Base-by-base conservation (phyloP, 1,140 invertebrate genomes). In the Drosophila pectinifera region DNA sequence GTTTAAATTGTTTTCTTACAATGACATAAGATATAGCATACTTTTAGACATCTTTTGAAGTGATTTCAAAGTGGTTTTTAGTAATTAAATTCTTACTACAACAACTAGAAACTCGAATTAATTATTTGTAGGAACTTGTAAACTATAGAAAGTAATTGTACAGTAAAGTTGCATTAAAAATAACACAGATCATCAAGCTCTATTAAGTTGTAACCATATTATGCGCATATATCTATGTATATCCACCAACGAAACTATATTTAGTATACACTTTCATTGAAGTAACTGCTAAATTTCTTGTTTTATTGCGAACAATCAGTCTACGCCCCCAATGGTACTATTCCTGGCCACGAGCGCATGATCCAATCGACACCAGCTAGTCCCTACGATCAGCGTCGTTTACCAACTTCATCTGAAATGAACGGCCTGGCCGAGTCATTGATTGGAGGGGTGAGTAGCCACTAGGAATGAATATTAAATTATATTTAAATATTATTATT, bases 371-470 rank as follows among this genome's bases (percentile, higher is more conserved):
- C 97, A 69, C 96, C 96, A 53, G 96, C 96, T 74, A 97, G 96
- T 93, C 96, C 96, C 26, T 95, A 95, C 56, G 95, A 96, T 90
- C 93, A 94, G 80, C 80, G 88, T 83, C 90, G 86, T 84, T 94
- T 95, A 85, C 94, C 94, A 38, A 94, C 95, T 85, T 91, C 91
- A 72, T 93, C 96, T 82, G 96, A 97, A 90, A 96, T 98, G 38
- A 95, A 97, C 80, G 97, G 97, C 39, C 98, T 97, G 80, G 98
- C 98, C 31, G 98, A 99, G 92, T 98, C 96, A 93, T 94, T 99
- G 57, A 97, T 99, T 62, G 97, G 97, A 76, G 95, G 97, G 93
- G 97, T 98, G 93, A 94, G 94, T 53, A 6, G 0, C 5, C 6
- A 2, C 11, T 5, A 0, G 22, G n/a, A n/a, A n/a, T n/a, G n/a